phyloP scores from a whole-genome alignment of 1,140 invertebrate species.

The Galleria mellonella region DNA sequence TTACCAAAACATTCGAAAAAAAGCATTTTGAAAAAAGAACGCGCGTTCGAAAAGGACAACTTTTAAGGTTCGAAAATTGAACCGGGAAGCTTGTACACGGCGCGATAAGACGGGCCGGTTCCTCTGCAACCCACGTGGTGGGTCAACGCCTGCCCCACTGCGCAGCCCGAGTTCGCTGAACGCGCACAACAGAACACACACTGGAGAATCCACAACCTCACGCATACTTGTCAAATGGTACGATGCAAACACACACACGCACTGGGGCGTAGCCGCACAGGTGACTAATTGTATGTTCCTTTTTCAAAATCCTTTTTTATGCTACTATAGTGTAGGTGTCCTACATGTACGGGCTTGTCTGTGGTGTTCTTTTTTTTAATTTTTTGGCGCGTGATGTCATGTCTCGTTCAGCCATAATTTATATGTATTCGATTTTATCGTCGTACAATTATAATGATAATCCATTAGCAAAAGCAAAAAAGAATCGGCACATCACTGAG shows the following conservation, averaged over 20 bases:
- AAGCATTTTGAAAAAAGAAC: not conserved
- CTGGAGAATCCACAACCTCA: conserved; percentile 8
- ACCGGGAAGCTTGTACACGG: conserved; percentile 30
- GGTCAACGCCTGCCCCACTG: conserved; percentile 67
- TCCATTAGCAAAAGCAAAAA: not conserved
- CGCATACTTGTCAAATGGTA: conserved; percentile 3
- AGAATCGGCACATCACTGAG: not conserved
- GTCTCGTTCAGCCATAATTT: not conserved
- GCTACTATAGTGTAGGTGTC: not conserved
- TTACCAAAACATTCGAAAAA: too few species aligned
- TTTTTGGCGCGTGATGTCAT: not conserved
- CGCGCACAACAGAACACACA: conserved; percentile 19
- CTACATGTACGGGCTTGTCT: too few species aligned
- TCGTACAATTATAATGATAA: too few species aligned
- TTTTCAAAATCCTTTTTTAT: conserved; percentile 2
- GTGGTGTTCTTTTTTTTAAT: not conserved
- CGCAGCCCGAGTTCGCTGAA: conserved; percentile 42
- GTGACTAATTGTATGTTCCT: conserved; percentile 3
- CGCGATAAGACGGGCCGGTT: conserved; percentile 35
- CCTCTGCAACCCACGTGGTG: conserved; percentile 55
- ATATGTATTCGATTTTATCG: not conserved
- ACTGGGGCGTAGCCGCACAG: not conserved
- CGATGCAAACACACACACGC: conserved; percentile 6
- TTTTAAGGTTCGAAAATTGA: conserved; percentile 33
- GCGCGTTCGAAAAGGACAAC: not conserved